Percentiles rank a stretch among this genome's conserved stretches.
These are phyloP conservation scores for Glaucopsyche alexis DNA, from an alignment of 2,888 invertebrate species.

Conservation along the genomic window DNA sequence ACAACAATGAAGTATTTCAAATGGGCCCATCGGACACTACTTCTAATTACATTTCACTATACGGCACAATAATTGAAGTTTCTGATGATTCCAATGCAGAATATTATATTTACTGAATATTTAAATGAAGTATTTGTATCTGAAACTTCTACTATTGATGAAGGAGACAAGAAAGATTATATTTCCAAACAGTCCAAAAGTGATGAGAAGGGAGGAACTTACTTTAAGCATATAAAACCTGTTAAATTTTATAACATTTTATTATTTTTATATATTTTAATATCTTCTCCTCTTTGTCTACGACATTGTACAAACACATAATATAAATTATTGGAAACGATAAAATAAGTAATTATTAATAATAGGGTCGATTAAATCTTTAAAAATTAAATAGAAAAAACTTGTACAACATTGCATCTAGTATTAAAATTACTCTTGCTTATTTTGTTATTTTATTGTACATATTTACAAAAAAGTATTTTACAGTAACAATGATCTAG, in stretches of 20 bases:
- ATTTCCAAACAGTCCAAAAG: slow-evolving; percentile 62
- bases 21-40: slow-evolving; percentile 68
- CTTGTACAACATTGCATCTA: slow-evolving; percentile 79
- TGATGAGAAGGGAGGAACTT: slow-evolving; percentile 56
- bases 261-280: slow-evolving; percentile 77
- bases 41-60: slow-evolving; percentile 58
- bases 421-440: slow-evolving; percentile 72
- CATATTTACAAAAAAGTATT: slow-evolving; percentile 77
- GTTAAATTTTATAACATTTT: slow-evolving; percentile 72
- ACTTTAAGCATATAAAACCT: slow-evolving; percentile 65
- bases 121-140: slow-evolving; percentile 7
- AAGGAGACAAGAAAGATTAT: slow-evolving; percentile 58
- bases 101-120: not conserved
- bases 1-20: slow-evolving; percentile 60
- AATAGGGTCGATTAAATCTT: slow-evolving; percentile 79
- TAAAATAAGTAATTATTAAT: slow-evolving; percentile 77
- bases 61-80: slow-evolving; percentile 55
- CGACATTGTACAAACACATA: slow-evolving; percentile 77
- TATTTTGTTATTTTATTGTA: slow-evolving; percentile 73
- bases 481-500: slow-evolving; percentile 79
- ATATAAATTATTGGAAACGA: slow-evolving; percentile 79
- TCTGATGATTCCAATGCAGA: slow-evolving; percentile 50
- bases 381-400: slow-evolving; percentile 74
- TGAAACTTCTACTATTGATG: slow-evolving; percentile 58
- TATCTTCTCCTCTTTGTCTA: slow-evolving; percentile 71